Percentiles rank a stretch among this genome's conserved stretches.
These are phyloP conservation scores for Druon quercuslanigerum DNA, from an alignment of 1,140 invertebrate genomes.

Conservation along the genomic window DNA sequence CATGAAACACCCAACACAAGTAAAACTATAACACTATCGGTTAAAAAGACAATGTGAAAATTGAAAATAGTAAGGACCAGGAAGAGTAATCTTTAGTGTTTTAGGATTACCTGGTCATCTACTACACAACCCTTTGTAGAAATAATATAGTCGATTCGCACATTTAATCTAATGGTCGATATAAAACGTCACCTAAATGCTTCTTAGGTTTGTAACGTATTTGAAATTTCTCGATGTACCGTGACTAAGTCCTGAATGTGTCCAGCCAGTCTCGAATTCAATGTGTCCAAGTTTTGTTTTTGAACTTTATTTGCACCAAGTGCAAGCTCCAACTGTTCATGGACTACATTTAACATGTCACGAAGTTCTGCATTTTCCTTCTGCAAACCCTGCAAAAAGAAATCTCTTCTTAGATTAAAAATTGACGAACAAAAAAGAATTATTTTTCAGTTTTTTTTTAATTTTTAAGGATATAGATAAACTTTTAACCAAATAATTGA, in stretches of 20 bases:
- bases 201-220: conserved; percentile 85
- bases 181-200: conserved; percentile 67
- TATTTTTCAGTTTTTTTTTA: too few species aligned
- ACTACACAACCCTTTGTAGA: conserved; percentile 30
- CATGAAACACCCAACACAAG: neutral
- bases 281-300: conserved; percentile 87
- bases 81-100: neutral
- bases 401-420: too few species aligned
- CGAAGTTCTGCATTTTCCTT: conserved; percentile 86
- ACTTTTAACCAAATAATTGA: too few species aligned
- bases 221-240: conserved; percentile 89
- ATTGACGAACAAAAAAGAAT: too few species aligned
- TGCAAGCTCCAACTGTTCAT: conserved; percentile 89
- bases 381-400: conserved; percentile 76
- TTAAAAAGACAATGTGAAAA: neutral
- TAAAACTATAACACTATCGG: neutral
- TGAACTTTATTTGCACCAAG: conserved; percentile 89
- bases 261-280: conserved; percentile 88
- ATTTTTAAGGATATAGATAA: too few species aligned
- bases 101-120: conserved; percentile 4
- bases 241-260: conserved; percentile 91
- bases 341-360: conserved; percentile 83
- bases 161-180: conserved; percentile 59
- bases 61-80: neutral
- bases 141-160: conserved; percentile 37